Evolutionary conservation across 53 echinoderm and acorn worm species (phyloP).

Genomic region (Holothuria leucospilota): DNA sequence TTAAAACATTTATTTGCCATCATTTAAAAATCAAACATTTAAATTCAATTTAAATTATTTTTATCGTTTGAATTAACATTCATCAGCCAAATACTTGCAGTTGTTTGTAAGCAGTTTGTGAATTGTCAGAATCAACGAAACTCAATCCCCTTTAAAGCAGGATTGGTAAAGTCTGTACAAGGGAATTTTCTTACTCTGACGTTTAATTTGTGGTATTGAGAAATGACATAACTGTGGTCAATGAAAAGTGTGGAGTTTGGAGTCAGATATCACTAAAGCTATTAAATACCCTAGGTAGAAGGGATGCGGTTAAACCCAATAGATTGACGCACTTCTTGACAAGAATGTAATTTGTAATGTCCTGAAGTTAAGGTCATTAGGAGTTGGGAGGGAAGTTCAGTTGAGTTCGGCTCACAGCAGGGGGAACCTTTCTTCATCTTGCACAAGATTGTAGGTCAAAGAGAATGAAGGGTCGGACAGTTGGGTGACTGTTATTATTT

Average conservation of each 20-base stretch:
- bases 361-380: constrained; percentile 34
- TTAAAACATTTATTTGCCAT: no score
- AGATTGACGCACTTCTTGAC: background rate
- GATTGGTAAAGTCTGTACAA: no score
- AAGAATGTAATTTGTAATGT: constrained; percentile 29
- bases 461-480: constrained; percentile 28
- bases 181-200: no score
- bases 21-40: no score
- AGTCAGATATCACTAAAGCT: background rate
- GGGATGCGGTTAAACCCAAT: constrained; percentile 16
- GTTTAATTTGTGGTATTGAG: background rate
- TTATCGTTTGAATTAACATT: no score
- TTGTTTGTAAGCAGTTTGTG: no score
- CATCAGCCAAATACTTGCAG: no score
- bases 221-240: constrained; percentile 42
- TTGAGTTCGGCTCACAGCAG: background rate
- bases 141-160: no score
- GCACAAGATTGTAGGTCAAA: constrained; percentile 2
- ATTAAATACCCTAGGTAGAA: constrained; percentile 14
- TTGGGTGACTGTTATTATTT: no score
- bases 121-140: no score
- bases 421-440: background rate
- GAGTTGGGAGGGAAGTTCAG: constrained; percentile 14
- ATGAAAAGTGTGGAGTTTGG: background rate
- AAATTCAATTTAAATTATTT: no score